Evolutionary conservation across 2,113 vertebrate genomes (phyloP), one percentile per base, ranked within the genome.

Genomic region (Hyperopisus bebe): DNA sequence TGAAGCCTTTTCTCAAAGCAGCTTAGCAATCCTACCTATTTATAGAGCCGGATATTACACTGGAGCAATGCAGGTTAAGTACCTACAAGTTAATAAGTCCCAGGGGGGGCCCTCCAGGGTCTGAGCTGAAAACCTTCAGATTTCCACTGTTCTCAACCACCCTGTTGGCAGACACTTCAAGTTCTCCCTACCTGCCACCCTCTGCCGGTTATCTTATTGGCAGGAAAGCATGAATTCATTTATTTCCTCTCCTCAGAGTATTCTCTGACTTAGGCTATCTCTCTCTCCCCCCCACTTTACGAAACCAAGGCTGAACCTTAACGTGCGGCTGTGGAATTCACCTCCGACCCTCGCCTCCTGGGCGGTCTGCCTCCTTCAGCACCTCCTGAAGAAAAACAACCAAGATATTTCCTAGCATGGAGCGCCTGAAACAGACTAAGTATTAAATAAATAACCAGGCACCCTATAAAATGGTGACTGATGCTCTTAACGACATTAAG

Each of bases 381-480:
- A 50, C 27, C 84, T 51, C 27, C 42, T 31, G 47, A 31, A 50
- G n/a, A 86, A 50, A 51, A 86, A 35, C 48, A 9, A 47, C n/a
- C 8, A 31, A 55, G 15, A 39, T 87, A 55, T 19, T 86, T 53
- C 48, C 50, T n/a, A 53, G n/a, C 48, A 39, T 62, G 55, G 87
- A 66, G 51, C 3, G 15, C 53, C 87, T 62, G 87, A 66, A 88
- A 66, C 87, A 62, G 87, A 88, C 35, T 21, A 88, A 88, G 87
- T 88, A 66, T 62, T 88, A 62, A 88, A 88, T 88, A 88, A 88
- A 88, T 88, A 88, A 88, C 31, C 53, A 88, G 87, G 87, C 87
- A 42, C 87, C 87, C 31, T 44, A 35, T 44, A 62, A 62, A 62
- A 62, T 24, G 55, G 51, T 88, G 51, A 88, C 58, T 62, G 87